Conservation (phyloP, 2,113 vertebrate species). For the Eubucco bourcierii region DNA sequence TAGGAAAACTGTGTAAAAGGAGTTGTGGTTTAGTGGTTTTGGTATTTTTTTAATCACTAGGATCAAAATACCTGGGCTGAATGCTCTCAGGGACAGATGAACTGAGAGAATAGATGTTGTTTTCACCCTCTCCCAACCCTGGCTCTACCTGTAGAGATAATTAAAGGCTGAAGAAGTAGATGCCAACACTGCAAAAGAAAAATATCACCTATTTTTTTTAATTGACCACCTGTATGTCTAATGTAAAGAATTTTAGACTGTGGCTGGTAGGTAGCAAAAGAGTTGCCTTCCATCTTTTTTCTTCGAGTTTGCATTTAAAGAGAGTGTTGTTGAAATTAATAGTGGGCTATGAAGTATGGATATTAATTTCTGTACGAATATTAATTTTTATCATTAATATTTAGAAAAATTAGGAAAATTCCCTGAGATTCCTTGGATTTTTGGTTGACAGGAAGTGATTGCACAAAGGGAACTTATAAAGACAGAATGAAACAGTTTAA, state of each 20-base stretch:
- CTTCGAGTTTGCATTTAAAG: background rate
- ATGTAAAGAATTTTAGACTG: background rate
- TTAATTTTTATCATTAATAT: no score
- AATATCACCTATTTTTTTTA: background rate
- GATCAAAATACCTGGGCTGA: background rate
- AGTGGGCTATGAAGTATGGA: no score
- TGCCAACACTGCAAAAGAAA: conserved; percentile 1
- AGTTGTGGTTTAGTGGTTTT: no score
- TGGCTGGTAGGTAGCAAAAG: background rate
- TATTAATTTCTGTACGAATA: no score
- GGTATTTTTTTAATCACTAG: background rate
- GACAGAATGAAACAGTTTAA: no score
- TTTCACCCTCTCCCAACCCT: background rate
- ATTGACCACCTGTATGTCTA: background rate
- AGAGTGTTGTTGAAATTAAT: background rate
- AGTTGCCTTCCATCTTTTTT: conserved; percentile 15
- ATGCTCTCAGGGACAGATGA: background rate
- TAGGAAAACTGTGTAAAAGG: background rate
- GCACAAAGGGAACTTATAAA: no score
- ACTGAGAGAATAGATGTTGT: background rate
- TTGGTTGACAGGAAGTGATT: no score
- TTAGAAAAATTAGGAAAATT: no score
- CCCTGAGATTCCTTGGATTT: no score
- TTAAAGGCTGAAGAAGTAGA: conserved; percentile 16
- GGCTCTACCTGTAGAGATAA: conserved; percentile 4